Evolutionary conservation across 2,888 invertebrate species (phyloP).

Genomic region (Philereme vetulata): DNA sequence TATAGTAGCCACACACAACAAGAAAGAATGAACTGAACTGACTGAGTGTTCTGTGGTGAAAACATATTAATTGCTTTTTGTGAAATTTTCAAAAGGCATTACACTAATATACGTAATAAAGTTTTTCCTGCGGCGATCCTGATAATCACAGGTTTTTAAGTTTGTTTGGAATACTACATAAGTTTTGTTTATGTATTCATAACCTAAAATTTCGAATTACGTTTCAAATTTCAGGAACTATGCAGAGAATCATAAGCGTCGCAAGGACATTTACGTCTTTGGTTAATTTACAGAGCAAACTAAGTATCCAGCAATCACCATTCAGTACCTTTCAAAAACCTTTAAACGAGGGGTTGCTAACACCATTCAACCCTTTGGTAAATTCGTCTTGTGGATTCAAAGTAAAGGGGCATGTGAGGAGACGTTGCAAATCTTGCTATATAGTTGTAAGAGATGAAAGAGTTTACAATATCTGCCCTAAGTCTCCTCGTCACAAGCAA

Average conservation of each 20-base stretch:
- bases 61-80: too few species aligned
- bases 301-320: conserved; percentile 41
- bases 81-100: too few species aligned
- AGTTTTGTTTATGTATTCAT: too few species aligned
- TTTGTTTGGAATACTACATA: too few species aligned
- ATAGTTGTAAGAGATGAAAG: conserved; percentile 87
- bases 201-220: too few species aligned
- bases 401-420: conserved; percentile 86
- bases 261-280: conserved; percentile 48
- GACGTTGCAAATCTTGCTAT: conserved; percentile 92
- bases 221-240: conserved; percentile 43
- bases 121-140: too few species aligned
- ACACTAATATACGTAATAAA: too few species aligned
- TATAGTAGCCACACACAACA: too few species aligned
- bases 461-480: conserved; percentile 89
- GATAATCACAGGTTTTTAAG: too few species aligned
- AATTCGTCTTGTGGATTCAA: conserved; percentile 82
- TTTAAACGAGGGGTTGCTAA: conserved; percentile 49
- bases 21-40: too few species aligned
- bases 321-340: conserved; percentile 53
- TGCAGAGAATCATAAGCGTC: conserved; percentile 60
- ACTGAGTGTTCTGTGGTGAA: too few species aligned
- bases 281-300: conserved; percentile 38
- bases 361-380: conserved; percentile 53
- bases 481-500: conserved; percentile 92